Conservation (phyloP, 2,113 vertebrate genomes). For the Argyrosomus japonicus region DNA sequence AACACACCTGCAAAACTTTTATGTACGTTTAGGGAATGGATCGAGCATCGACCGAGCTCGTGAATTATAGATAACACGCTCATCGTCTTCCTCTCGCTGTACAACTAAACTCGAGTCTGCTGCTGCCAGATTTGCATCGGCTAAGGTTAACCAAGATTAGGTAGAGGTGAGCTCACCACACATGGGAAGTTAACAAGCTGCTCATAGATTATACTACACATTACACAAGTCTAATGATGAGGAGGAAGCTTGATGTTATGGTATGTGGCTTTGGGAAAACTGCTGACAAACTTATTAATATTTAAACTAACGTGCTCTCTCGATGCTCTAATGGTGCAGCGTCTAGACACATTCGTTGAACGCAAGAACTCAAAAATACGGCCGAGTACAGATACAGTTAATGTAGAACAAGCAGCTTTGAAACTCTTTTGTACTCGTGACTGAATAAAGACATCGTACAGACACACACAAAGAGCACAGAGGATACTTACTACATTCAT, state of each 20-base stretch:
- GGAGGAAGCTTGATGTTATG: neutral
- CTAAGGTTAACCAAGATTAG: neutral
- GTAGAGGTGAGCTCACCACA: neutral
- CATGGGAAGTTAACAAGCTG: neutral
- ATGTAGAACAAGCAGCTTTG: neutral
- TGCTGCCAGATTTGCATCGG: neutral
- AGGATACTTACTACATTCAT: conserved; percentile 97
- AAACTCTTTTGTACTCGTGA: neutral
- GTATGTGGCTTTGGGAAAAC: neutral
- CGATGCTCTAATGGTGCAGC: conserved; percentile 15
- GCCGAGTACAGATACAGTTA: neutral
- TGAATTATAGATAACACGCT: neutral
- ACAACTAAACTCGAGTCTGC: neutral
- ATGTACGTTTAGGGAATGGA: neutral
- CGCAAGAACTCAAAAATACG: neutral
- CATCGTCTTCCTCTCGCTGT: neutral
- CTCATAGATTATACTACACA: neutral
- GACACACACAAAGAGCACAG: neutral
- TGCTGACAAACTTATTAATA: conserved; percentile 42
- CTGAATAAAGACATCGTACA: neutral
- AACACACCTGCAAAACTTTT: neutral
- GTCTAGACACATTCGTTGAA: neutral
- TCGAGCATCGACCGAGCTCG: neutral
- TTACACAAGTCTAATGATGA: neutral
- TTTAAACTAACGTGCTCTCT: conserved; percentile 22